Evolutionary conservation across 2,888 invertebrate species (phyloP), one percentile per base, ranked within the genome.

Genomic region (Cheilosia impressa): DNA sequence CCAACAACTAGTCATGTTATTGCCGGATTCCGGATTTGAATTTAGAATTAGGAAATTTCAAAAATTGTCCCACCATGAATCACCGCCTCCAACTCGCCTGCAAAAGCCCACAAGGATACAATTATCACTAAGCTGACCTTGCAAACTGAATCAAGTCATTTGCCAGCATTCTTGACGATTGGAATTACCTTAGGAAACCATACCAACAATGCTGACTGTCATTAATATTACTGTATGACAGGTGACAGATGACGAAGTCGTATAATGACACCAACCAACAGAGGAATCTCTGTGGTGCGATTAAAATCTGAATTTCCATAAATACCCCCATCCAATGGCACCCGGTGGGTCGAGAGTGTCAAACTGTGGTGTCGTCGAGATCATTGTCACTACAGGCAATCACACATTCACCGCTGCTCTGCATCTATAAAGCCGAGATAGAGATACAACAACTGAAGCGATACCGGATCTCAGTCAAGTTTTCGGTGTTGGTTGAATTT

Each of bases 341-440:
- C 17, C 2, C 65, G 17, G 78, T 38, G 41, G 79, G 63, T 78
- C 73, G 69, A 79, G 63, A 83, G 81, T 76, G 83, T 73, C 83
- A 84, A 79, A 84, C 62, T 60, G 76, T 68, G 66, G 43, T 77
- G 77, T 84, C 73, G 73, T 65, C 65, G 83, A 79, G 79, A 84
- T 84, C 69, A 83, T 84, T 84, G 79, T 84, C 83, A 75, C 73
- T 73, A 38, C 45, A 65, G 31, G 27, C 43, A 15, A 27, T 63
- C 62, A 72, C 63, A 73, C 53, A 62, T 55, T 69, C 69, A 71
- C n/a, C 66, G 22, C 66, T 65, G 77, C 47, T 76, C 65, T 76
- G 63, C 41, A 53, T 52, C 69, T 41, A n/a, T 38, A 52, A 27
- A 68, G 55, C 38, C 22, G 52, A 10, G 41, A 53, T n/a, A n/a